Percentiles rank a stretch among this genome's conserved stretches.
Evolutionary conservation across 1,140 invertebrate genomes (phyloP).

Genomic region (Scaptomyza graminum): DNA sequence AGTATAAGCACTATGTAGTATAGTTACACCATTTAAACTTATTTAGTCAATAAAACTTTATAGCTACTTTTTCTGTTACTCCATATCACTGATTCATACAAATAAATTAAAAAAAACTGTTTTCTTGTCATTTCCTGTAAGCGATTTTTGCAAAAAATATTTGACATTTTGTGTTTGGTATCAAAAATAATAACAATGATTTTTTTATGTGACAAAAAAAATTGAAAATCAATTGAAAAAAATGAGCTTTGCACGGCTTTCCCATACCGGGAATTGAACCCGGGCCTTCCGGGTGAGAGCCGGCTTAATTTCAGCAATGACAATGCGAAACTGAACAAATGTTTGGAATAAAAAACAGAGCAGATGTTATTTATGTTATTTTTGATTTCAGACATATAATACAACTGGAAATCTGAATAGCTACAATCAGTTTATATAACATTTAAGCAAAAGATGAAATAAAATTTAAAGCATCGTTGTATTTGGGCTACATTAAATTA

Average conservation of each 20-base stretch:
- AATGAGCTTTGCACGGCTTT: conserved; percentile 71
- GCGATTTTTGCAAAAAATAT: neutral
- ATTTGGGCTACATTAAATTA: conserved; percentile 60
- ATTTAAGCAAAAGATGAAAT: conserved; percentile 5
- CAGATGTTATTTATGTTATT: neutral
- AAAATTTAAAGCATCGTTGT: conserved; percentile 29
- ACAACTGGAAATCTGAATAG: conserved; percentile 36
- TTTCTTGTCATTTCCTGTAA: neutral
- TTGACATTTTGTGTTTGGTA: neutral
- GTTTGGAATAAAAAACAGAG: conserved; percentile 1
- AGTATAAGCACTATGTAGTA: too few relatives aligned
- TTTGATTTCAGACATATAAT: conserved; percentile 14
- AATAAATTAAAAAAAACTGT: neutral
- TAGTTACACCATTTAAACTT: too few relatives aligned
- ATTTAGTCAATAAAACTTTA: too few relatives aligned
- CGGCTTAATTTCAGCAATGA: conserved; percentile 19
- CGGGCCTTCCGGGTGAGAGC: conserved; percentile 90
- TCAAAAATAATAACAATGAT: neutral
- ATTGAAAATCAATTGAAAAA: conserved; percentile 11
- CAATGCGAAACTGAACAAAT: neutral
- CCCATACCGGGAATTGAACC: conserved; percentile 94
- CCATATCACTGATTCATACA: neutral
- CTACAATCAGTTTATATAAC: conserved; percentile 51
- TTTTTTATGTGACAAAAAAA: neutral
- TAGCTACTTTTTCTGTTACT: neutral